Base-by-base conservation (phyloP, 2,888 invertebrate species). In the Drosophila affinis region DNA sequence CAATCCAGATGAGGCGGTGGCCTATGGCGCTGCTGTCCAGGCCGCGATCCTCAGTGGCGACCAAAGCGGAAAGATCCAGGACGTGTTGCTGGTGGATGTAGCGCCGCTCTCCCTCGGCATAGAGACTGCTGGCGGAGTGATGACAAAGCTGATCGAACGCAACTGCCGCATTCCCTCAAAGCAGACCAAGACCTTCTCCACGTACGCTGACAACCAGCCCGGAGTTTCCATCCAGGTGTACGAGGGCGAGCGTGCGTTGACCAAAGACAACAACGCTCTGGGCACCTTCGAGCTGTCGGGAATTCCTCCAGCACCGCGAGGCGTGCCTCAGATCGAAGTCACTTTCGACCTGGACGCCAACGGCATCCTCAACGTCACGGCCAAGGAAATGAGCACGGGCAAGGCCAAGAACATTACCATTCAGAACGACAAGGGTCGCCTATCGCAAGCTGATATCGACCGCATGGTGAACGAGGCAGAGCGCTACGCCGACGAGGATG, bases 241-340 rank as follows among this genome's bases (percentile, higher is more conserved):
- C 90, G 95, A 96, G 90, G 96, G 96, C 53, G 96, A 96, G 91
- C 93, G 96, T 34, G 96, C 97, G 52, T 96, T 98, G 97, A 98
- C 98, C 79, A 97, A 96, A 90, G 98, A 98, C 92, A 98, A 98
- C 93, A 97, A 98, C 92, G 93, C 97, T 45, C 94, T 99, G 75
- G 99, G 99, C 69, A 98, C 97, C 91, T 99, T 99, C 92, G 98
- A 99, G 91, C 94, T 99, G 62, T 96, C 97, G 21, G 98, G 98
- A 18, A 74, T 99, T 90, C 98, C 98, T 2, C 98, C 98, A 14
- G 97, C 96, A 91, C 98, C 95, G 67, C 96, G 95, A 77, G 98
- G 95, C 90, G 98, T 95, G 76, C 98, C 95, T 76, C 97, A 94
- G 92, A 98, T 95, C 93, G 98, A 96, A 91, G 96, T 97, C 29